Percentiles rank a stretch among this genome's conserved stretches.
phyloP scores from a whole-genome alignment of 2,113 vertebrate species.

The Rhynchomys soricoides region DNA sequence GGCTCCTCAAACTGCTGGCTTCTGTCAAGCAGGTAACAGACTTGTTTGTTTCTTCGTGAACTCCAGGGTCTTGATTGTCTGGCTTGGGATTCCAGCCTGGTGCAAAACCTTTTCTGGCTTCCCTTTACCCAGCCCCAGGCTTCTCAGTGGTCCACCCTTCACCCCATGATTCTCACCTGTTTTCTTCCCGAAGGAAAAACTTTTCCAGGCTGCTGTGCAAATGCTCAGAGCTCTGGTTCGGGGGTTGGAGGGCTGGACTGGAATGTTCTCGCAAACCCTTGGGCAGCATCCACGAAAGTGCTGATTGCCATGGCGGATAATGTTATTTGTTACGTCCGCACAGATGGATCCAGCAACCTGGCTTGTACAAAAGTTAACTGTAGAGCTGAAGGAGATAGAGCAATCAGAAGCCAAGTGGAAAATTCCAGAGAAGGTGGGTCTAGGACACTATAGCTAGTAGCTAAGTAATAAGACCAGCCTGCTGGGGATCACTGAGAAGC shows the following conservation, averaged over 20 bases:
- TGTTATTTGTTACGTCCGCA: not conserved
- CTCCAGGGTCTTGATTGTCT: not conserved
- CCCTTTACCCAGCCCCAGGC: fast-evolving
- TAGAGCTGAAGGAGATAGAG: not conserved
- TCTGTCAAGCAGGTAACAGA: not conserved
- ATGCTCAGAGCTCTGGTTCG: fast-evolving
- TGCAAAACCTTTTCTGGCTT: not conserved
- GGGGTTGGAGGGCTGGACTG: not conserved
- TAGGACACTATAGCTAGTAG: not conserved
- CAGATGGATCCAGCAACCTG: not conserved
- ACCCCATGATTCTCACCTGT: not conserved
- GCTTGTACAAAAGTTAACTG: not conserved
- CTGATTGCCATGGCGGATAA: not conserved
- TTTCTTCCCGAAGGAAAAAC: not conserved
- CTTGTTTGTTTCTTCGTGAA: not conserved
- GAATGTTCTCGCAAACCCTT: too few relatives aligned
- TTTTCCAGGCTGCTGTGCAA: not conserved
- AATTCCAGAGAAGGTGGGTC: not conserved
- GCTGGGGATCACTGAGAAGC: not conserved
- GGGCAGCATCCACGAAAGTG: not conserved
- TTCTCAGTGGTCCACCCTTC: not conserved
- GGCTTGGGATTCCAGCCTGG: too few relatives aligned
- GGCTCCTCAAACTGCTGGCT: fast-evolving
- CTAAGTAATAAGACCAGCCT: not conserved
- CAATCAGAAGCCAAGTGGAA: not conserved